Evolutionary conservation across 1,140 invertebrate species (phyloP).

Genomic region (Campoletis sonorensis): DNA sequence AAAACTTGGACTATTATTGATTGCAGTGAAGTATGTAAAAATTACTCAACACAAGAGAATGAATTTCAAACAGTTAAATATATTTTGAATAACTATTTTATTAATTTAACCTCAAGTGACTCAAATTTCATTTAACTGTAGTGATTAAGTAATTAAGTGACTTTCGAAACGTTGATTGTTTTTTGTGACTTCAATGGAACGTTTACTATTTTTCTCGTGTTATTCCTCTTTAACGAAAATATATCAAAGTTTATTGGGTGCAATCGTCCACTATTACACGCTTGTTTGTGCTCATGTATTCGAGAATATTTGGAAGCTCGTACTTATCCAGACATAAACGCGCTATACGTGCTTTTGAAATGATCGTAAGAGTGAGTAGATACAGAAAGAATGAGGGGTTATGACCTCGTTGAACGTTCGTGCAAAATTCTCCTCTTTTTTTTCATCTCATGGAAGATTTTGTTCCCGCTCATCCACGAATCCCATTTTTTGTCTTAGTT

Average conservation of each 20-base stretch:
- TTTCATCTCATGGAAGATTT: neutral
- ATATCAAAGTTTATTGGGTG: conserved; percentile 11
- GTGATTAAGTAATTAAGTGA: too few relatives aligned
- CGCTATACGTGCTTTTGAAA: conserved; percentile 40
- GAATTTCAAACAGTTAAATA: too few relatives aligned
- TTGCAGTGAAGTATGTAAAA: too few relatives aligned
- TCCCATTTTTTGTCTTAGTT: too few relatives aligned
- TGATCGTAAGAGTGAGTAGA: conserved; percentile 41
- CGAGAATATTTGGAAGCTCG: neutral
- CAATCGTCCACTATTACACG: neutral
- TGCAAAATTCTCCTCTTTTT: conserved; percentile 31
- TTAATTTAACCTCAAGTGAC: too few relatives aligned
- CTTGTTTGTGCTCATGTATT: neutral
- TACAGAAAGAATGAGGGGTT: conserved; percentile 40
- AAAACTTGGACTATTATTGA: too few relatives aligned
- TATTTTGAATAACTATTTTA: too few relatives aligned
- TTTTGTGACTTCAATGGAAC: too few relatives aligned
- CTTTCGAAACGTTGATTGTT: too few relatives aligned
- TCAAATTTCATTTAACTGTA: too few relatives aligned
- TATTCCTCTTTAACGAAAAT: neutral
- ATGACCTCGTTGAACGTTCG: conserved; percentile 38
- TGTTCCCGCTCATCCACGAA: too few relatives aligned
- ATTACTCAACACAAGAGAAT: too few relatives aligned
- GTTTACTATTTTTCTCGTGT: neutral
- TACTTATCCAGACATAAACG: conserved; percentile 37